phyloP scores from a whole-genome alignment of 2,888 invertebrate genomes.

The Teleiodes luculella region DNA sequence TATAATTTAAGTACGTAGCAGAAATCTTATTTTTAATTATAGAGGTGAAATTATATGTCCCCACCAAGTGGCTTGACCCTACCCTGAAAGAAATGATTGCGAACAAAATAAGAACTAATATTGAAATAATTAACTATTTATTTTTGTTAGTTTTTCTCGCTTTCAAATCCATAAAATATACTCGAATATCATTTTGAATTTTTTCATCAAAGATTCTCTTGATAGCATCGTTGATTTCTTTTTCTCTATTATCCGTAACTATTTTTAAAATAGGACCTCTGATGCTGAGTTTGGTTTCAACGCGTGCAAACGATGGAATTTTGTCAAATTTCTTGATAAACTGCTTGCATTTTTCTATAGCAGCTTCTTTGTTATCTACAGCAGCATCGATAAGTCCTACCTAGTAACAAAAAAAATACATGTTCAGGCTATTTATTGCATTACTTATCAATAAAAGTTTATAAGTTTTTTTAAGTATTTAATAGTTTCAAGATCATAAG shows the following conservation, averaged over 20 bases:
- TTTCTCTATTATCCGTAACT: neutral
- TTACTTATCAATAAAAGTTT: too few species aligned
- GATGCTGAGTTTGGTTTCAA: conserved; percentile 76
- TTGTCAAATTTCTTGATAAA: conserved; percentile 82
- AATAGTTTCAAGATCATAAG: too few species aligned
- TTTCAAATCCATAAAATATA: neutral
- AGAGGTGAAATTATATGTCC: too few species aligned
- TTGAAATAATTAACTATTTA: neutral
- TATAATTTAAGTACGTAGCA: too few species aligned
- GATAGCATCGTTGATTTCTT: neutral
- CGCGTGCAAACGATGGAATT: conserved; percentile 80
- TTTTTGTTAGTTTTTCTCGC: neutral
- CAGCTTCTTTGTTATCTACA: conserved; percentile 82
- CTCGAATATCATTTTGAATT: neutral
- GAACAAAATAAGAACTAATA: neutral
- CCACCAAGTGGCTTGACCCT: too few species aligned
- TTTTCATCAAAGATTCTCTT: neutral
- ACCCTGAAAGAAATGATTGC: too few species aligned
- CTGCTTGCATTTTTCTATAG: conserved; percentile 80
- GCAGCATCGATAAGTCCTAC: conserved; percentile 88
- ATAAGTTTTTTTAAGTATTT: too few species aligned
- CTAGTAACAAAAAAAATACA: conserved; percentile 33
- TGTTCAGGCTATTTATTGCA: too few species aligned
- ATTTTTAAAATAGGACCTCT: conserved; percentile 37
- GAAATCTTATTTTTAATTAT: too few species aligned